Base-by-base conservation (phyloP, 1,140 invertebrate species). In the Calycopis cecrops region DNA sequence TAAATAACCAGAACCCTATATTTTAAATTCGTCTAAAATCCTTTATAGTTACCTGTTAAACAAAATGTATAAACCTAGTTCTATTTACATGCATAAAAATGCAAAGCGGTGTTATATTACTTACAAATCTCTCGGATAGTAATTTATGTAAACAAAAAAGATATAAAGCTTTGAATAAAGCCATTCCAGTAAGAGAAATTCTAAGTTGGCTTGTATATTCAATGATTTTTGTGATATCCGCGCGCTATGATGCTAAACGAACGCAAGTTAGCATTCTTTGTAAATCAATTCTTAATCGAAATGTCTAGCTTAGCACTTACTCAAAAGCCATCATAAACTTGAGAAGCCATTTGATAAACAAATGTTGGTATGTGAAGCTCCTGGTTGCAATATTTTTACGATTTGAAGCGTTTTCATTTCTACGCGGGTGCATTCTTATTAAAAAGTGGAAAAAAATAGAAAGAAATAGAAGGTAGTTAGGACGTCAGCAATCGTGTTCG, bases 401-500 rank as follows among this genome's bases (percentile, higher is more conserved):
- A 69, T 73, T 82, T 69, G 68, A 86, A 83, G 81, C 81, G 71
- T 62, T 76, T 69, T 69, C 60, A 69, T 60, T 71, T 73, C 83
- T 86, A 86, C 73, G 83, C 79, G 77, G 72, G 83, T 84, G 83
- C 83, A 83, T 72, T 72, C 69, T 78, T 76, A 76, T 76, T 65
- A 83, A 83, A 83, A 83, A 82, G 79, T 82, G 79, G 79, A 79
- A 81, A 73, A n/a, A 81, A 79, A 76, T 71, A 80, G 72, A 81
- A 78, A 79, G 76, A 84, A 81, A 73, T 81, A 84, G 78, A 77
- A 85, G 74, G 71, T 76, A 73, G 67, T 64, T 71, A 77, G 67
- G 65, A 76, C 76, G 70, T 75, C 72, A 86, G 79, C 80, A 84
- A 81, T 80, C 69, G 79, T 84, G 74, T 78, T 69, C 80, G 65